Percentiles rank a stretch among this genome's conserved stretches.
phyloP scores from a whole-genome alignment of 2,113 vertebrate genomes.

The Seriola dumerili region DNA sequence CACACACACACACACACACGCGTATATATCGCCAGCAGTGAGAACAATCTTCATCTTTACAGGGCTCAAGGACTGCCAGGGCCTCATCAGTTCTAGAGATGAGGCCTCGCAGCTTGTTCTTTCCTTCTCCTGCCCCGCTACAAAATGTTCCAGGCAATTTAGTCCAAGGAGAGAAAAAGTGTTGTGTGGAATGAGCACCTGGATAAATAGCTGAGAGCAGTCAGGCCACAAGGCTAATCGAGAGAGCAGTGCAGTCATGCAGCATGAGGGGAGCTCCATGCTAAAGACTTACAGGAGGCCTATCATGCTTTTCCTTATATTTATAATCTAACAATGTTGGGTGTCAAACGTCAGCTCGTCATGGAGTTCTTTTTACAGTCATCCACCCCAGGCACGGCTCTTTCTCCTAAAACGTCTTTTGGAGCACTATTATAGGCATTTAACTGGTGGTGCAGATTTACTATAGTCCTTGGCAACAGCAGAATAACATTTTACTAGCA shows the following conservation, averaged over 20 bases:
- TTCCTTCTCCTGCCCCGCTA: conserved; percentile 15
- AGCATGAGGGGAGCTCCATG: conserved; percentile 9
- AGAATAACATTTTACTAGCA: too few relatives aligned
- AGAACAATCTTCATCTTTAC: conserved; percentile 45
- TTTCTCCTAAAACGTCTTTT: too few relatives aligned
- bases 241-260: conserved; percentile 32
- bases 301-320: too few relatives aligned
- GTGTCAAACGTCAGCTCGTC: too few relatives aligned
- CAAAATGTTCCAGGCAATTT: conserved; percentile 66
- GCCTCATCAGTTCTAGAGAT: conserved; percentile 53
- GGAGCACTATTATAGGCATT: too few relatives aligned
- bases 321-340: too few relatives aligned
- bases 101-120: background rate
- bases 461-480: too few relatives aligned
- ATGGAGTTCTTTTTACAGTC: too few relatives aligned
- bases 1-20: conserved; percentile 3
- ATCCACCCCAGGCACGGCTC: too few relatives aligned
- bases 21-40: background rate
- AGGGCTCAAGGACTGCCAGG: conserved; percentile 54
- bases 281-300: conserved; percentile 28
- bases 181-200: conserved; percentile 25
- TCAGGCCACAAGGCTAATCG: conserved; percentile 59
- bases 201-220: conserved; percentile 60
- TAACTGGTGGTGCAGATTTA: too few relatives aligned
- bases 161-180: conserved; percentile 60